Base-by-base conservation (phyloP, 1,140 invertebrate genomes). In the Bicyclus anynana region DNA sequence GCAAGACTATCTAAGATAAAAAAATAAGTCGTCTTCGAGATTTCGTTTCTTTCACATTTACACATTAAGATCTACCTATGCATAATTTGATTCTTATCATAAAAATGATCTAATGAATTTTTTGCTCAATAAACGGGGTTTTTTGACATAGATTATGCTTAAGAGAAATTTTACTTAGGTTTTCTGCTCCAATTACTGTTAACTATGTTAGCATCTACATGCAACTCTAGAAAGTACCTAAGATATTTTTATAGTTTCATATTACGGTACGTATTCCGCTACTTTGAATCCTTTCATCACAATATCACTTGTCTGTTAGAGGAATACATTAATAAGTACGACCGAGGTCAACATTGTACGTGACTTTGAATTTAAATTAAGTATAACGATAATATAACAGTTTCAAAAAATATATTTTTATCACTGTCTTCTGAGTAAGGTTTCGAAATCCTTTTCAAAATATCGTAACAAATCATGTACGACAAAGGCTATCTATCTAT, bases 271-370 rank as follows among this genome's bases (percentile, higher is more conserved):
- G 21, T 18, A 33, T 44, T 52, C 37, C 46, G 40, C 21, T 62
- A 55, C 63, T 58, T 29, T 49, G 63, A 58, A 62, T 56, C 47
- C 47, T 52, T 52, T 47, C 37, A 46, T 26, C 37, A 18, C 37
- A 12, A 49, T n/a, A n/a, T n/a, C n/a, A n/a, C 6, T 37, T 10
- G 13, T 37, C 33, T 13, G 33, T 37, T 37, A 37, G 18, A 10
- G 23, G 21, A 14, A 27, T 29, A 26, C 9, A 27, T 26, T 16
- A 27, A 26, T n/a, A 16, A 29, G 46, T 29, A 18, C 37, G 26
- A 14, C 38, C 29, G 29, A 1, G 7, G 12, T 33, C 10, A 33
- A 12, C 17, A 37, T 16, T 16, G 37, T 40, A 40, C 37, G 37
- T 40, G 37, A 14, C 16, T 16, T 40, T 16, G 2, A 40, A 10